phyloP scores from a whole-genome alignment of 2,113 vertebrate species.

The Brachypteracias leptosomus region DNA sequence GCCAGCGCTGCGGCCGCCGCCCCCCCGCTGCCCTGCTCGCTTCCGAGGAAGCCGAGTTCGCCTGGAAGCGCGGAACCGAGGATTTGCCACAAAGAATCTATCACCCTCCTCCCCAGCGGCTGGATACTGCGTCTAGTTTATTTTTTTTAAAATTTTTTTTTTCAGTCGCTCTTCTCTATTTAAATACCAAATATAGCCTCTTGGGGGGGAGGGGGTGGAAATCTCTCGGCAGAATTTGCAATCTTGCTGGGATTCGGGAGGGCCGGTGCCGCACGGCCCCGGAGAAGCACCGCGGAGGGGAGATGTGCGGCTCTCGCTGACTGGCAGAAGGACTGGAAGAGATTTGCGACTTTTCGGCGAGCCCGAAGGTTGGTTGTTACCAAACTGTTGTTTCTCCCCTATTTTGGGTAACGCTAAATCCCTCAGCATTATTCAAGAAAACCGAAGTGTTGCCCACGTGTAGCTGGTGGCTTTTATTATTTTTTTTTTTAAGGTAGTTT shows the following conservation, averaged over 20 bases:
- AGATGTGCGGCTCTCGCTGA: background rate
- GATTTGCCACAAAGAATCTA: constrained; percentile 14
- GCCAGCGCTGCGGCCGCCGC: background rate
- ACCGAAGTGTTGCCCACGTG: constrained; percentile 3
- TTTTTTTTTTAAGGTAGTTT: background rate
- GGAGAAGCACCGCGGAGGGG: background rate
- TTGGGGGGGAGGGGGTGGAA: background rate
- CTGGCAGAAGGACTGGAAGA: background rate
- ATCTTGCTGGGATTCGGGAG: background rate
- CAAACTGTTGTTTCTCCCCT: background rate
- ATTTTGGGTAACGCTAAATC: background rate
- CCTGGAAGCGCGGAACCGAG: background rate
- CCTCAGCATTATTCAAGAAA: constrained; percentile 7
- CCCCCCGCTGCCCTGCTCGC: background rate
- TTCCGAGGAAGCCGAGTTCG: background rate
- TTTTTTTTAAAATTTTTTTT: background rate
- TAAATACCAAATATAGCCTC: constrained; percentile 55
- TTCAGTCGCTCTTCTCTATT: background rate
- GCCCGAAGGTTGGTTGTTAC: background rate
- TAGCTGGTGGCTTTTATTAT: background rate
- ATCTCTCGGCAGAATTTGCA: constrained; percentile 9
- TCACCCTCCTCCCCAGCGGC: background rate
- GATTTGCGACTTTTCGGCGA: background rate
- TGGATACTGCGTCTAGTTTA: background rate
- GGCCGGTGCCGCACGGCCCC: background rate